phyloP scores from a whole-genome alignment of 2,888 invertebrate genomes.

The Creontiades dilutus region DNA sequence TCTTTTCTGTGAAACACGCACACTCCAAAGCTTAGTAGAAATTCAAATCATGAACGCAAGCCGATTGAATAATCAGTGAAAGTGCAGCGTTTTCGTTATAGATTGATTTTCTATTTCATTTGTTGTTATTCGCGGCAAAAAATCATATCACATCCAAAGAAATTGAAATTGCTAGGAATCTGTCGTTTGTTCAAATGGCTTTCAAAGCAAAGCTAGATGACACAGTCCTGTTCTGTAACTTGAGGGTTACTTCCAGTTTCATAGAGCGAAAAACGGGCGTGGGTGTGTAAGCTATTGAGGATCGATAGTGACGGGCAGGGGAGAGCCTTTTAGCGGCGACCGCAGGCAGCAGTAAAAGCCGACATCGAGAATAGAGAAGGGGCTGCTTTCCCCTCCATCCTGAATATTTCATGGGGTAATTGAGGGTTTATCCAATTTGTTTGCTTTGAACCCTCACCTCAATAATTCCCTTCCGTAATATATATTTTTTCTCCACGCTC shows the following conservation, averaged over 20 bases:
- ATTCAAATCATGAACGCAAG: too few species aligned
- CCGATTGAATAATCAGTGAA: too few species aligned
- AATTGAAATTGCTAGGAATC: too few species aligned
- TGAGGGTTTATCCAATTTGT: slow-evolving; percentile 56
- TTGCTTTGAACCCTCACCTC: slow-evolving; percentile 34
- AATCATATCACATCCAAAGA: too few species aligned
- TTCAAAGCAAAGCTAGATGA: too few species aligned
- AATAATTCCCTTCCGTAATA: slow-evolving; percentile 28
- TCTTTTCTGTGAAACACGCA: too few species aligned
- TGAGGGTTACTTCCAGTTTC: neutral
- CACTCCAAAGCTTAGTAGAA: too few species aligned
- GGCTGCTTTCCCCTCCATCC: slow-evolving; percentile 21
- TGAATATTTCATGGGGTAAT: slow-evolving; percentile 53
- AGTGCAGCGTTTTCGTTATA: too few species aligned
- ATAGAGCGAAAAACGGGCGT: neutral
- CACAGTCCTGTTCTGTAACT: neutral
- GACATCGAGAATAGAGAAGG: neutral
- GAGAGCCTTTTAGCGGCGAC: neutral
- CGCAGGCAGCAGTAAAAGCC: slow-evolving; percentile 19
- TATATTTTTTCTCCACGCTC: slow-evolving; percentile 20
- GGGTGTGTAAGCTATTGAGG: neutral
- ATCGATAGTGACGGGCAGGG: neutral
- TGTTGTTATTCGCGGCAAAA: too few species aligned
- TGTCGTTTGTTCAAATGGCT: too few species aligned
- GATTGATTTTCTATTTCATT: too few species aligned